Conservation (phyloP, 2,113 vertebrate genomes). For the Malurus elegans region DNA sequence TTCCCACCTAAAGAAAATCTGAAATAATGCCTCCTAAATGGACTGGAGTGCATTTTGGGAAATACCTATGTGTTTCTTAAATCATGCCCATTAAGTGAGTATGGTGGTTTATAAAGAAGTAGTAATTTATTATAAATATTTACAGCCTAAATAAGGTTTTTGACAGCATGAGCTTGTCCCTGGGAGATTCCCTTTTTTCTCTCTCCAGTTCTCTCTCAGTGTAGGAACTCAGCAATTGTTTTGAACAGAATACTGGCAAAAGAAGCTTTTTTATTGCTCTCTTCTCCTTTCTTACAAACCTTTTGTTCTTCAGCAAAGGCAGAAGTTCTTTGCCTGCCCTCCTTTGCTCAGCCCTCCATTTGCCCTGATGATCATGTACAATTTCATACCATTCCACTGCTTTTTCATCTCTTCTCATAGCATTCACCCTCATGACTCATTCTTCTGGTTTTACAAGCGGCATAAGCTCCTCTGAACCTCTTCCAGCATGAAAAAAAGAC, state of each 20-base stretch:
- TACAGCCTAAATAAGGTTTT: background rate
- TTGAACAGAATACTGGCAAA: background rate
- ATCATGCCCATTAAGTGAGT: background rate
- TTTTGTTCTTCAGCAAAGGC: background rate
- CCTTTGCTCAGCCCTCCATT: background rate
- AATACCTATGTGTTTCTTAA: background rate
- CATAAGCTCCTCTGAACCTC: background rate
- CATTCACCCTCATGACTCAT: background rate
- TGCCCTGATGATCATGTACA: background rate
- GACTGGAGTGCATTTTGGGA: background rate
- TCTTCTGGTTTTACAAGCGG: background rate
- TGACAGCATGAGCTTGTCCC: background rate
- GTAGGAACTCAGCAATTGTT: background rate
- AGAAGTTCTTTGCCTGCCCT: background rate
- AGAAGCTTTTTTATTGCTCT: background rate
- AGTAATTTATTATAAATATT: background rate
- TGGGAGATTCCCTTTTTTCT: background rate
- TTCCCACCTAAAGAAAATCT: background rate
- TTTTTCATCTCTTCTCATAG: background rate
- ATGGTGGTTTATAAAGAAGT: background rate
- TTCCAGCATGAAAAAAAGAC: background rate
- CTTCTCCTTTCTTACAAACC: background rate
- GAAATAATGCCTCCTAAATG: background rate
- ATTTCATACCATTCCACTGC: background rate
- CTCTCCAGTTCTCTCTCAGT: background rate